These are phyloP conservation scores for Glaucomys volans DNA, from an alignment of 2,113 vertebrate species.

Conservation along the genomic window DNA sequence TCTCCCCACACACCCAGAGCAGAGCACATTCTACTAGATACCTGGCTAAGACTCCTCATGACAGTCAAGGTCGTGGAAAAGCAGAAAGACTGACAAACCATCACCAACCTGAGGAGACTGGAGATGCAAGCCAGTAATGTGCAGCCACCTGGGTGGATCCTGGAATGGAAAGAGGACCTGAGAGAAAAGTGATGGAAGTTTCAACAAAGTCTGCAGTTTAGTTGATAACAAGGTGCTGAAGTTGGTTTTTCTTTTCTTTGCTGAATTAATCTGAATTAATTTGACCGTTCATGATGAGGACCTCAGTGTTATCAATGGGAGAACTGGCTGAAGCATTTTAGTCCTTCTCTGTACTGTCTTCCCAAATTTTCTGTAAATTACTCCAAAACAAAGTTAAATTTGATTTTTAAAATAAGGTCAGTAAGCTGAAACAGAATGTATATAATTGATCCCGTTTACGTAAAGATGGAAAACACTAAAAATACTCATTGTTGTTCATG, in stretches of 20 bases:
- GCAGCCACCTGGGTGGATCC: not conserved
- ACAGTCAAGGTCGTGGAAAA: not conserved
- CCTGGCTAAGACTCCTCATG: not conserved
- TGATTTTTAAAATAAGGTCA: not conserved
- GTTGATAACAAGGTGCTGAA: not conserved
- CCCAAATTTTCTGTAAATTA: not conserved
- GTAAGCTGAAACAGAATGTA: not conserved
- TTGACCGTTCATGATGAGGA: too few species aligned
- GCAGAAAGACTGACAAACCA: not conserved
- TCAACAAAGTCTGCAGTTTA: not conserved
- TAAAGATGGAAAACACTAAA: not conserved
- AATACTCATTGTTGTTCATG: not conserved
- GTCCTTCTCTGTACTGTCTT: not conserved
- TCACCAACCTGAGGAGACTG: not conserved
- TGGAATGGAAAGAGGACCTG: not conserved
- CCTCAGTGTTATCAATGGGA: not conserved
- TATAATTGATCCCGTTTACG: not conserved
- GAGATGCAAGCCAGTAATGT: too few species aligned
- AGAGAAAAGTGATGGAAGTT: not conserved
- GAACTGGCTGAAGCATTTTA: fast-evolving
- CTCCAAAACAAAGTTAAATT: not conserved
- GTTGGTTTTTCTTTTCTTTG: not conserved
- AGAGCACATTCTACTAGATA: not conserved
- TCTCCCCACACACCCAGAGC: not conserved
- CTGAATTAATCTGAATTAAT: too few species aligned